phyloP scores from a whole-genome alignment of 2,797 vertebrate genomes.

The Hozukius guyotensis region DNA sequence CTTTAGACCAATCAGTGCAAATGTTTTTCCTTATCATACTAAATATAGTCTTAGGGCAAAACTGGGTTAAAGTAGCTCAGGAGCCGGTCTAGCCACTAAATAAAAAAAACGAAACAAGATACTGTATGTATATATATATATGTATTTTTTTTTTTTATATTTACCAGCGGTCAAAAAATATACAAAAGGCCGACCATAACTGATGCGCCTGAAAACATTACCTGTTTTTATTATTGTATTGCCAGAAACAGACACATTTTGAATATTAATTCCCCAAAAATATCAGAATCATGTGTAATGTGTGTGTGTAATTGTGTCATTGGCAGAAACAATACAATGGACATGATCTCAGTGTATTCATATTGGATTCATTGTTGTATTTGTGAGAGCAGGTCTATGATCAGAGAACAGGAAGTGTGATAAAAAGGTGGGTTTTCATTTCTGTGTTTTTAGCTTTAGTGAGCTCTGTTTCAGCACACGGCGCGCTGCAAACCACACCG shows the following conservation, averaged over 20 bases:
- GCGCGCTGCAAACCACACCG: conserved; percentile 42
- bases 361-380: background rate
- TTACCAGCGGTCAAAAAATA: background rate
- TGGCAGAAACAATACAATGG: background rate
- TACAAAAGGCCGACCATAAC: background rate
- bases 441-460: conserved; percentile 24
- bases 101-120: background rate
- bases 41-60: background rate
- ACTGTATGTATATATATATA: too few relatives aligned
- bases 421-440: conserved; percentile 43
- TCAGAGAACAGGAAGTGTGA: conserved; percentile 55
- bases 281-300: background rate
- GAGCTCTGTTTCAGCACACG: conserved; percentile 34
- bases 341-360: background rate
- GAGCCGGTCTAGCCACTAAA: background rate
- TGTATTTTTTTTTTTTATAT: background rate
- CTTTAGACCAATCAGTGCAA: background rate
- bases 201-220: background rate
- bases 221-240: background rate
- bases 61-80: background rate
- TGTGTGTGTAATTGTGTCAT: background rate
- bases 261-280: background rate
- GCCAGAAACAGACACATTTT: background rate
- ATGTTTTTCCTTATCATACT: background rate
- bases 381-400: background rate